Base-by-base conservation (phyloP, 1,140 invertebrate species). In the Eriosoma lanigerum region DNA sequence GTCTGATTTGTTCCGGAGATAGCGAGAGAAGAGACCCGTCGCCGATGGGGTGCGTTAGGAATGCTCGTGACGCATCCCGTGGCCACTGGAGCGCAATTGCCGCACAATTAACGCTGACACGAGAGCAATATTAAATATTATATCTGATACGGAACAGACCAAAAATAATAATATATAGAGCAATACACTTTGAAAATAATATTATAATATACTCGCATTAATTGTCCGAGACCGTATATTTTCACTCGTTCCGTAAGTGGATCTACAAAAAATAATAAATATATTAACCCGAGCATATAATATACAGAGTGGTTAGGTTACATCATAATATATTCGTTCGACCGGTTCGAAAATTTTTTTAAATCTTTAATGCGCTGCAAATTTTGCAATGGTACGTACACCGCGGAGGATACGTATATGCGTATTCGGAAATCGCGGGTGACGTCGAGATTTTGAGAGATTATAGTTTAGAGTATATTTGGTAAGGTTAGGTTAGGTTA, bases 1-100 rank as follows among this genome's bases (percentile, higher is more conserved):
- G 75, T 78, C 75, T 78, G 75, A 78, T 78, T 78, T 78, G 75
- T 78, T 78, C 75, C 75, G 75, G 56, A 78, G 75, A 78, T 78
- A 78, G 38, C 44, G 21, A 48, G 54, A 75, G 6, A 38, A 38
- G 32, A 38, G 32, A 38, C n/a, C 73, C n/a, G n/a, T n/a, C 54
- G 54, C 21, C 54, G 54, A 50, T 76, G 38, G 56, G 56, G 75
- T 50, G 68, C n/a, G 68, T 46, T 76, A 29, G 75, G 54, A 78
- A 78, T 78, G 75, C 75, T 78, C 56, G 17, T 78, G 75, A 78
- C 75, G 75, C 75, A 78, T 78, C 75, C 29, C 75, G 75, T 78
- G 75, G 38, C 44, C 56, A 60, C 56, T 62, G 75, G 54, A 78
- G 75, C 75, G 75, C 54, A 62, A 78, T 78, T 62, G 56, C 75